Evolutionary conservation across 2,888 invertebrate species (phyloP).

Genomic region (Erebia aethiops): DNA sequence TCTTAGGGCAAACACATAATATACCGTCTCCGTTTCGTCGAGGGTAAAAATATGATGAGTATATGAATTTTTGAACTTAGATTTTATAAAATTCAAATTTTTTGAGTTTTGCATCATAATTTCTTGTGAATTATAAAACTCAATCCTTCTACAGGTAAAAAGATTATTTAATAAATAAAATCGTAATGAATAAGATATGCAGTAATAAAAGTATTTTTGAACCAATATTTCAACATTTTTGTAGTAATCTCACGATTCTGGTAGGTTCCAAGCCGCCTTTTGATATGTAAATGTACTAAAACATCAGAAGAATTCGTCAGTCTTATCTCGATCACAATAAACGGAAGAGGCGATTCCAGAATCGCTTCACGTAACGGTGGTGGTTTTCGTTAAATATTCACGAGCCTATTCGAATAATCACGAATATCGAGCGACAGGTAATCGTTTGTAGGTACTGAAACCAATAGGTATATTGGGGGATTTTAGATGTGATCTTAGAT

Average conservation of each 20-base stretch:
- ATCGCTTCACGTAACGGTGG: conserved; percentile 1
- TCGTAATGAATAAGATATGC: too few relatives aligned
- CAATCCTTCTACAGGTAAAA: too few relatives aligned
- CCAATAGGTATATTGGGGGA: background rate
- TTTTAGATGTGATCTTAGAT: background rate
- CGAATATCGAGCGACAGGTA: conserved; percentile 12
- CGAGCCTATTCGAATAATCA: conserved; percentile 15
- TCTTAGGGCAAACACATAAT: too few relatives aligned
- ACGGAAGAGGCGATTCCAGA: conserved; percentile 5
- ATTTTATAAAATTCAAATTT: too few relatives aligned
- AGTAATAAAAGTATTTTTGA: too few relatives aligned
- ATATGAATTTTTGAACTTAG: too few relatives aligned
- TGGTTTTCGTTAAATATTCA: conserved; percentile 18
- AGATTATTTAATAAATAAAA: too few relatives aligned
- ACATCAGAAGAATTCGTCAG: conserved; percentile 20
- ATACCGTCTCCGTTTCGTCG: too few relatives aligned
- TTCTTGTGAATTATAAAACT: too few relatives aligned
- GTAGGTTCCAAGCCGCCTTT: conserved; percentile 7
- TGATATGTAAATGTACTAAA: conserved; percentile 13
- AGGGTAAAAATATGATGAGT: too few relatives aligned
- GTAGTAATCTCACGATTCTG: conserved; percentile 18
- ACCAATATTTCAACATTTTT: background rate
- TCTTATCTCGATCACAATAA: conserved; percentile 19
- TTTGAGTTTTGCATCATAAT: too few relatives aligned
- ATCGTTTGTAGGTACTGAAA: conserved; percentile 11